These are phyloP conservation scores for Scortum barcoo DNA, from an alignment of 2,113 vertebrate genomes.

Conservation along the genomic window DNA sequence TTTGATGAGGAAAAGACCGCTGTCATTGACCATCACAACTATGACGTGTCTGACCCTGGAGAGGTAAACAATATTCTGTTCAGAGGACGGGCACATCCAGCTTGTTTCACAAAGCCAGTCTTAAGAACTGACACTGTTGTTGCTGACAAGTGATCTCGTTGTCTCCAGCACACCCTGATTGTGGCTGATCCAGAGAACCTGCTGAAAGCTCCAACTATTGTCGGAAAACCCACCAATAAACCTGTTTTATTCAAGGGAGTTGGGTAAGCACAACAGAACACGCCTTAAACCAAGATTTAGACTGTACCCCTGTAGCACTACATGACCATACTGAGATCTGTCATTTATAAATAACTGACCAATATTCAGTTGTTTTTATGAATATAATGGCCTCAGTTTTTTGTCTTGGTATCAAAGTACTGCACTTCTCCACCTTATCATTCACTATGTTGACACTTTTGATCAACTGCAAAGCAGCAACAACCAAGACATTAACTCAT, in stretches of 20 bases:
- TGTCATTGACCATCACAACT: constrained; percentile 98
- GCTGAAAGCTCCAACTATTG: constrained; percentile 96
- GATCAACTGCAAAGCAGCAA: neutral
- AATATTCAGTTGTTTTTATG: neutral
- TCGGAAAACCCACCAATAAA: constrained; percentile 89
- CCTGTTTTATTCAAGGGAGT: constrained; percentile 97
- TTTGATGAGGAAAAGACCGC: constrained; percentile 98
- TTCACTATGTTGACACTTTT: neutral
- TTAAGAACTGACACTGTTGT: neutral
- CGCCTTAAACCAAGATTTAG: neutral
- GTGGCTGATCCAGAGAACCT: constrained; percentile 94
- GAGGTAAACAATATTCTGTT: constrained; percentile 85
- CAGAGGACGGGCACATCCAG: neutral
- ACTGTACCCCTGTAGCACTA: neutral
- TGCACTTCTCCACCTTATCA: neutral
- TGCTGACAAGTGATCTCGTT: constrained; percentile 17
- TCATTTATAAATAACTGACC: neutral
- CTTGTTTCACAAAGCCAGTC: neutral
- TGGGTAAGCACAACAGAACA: constrained; percentile 85
- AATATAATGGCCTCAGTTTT: too few species aligned
- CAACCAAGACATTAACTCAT: neutral
- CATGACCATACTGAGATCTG: neutral
- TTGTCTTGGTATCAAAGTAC: too few species aligned
- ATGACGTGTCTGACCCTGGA: constrained; percentile 93
- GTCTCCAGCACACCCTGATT: constrained; percentile 91